phyloP scores from a whole-genome alignment of 2,797 vertebrate genomes.

The Balearica regulorum region DNA sequence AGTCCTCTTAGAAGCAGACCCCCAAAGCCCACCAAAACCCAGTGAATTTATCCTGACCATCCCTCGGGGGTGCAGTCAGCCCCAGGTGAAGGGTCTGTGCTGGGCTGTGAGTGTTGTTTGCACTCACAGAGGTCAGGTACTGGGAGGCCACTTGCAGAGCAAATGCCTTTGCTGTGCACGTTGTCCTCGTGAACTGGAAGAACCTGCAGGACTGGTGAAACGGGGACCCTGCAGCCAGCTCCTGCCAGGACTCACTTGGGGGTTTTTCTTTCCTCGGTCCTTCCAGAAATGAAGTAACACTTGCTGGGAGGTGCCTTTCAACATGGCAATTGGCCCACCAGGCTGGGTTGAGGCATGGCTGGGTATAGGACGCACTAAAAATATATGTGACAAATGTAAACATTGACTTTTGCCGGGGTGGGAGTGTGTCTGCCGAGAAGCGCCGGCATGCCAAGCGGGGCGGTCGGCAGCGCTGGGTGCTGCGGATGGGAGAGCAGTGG shows the following conservation, averaged over 20 bases:
- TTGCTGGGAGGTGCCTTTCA: background rate
- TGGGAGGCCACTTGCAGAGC: background rate
- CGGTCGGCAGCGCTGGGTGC: accelerated
- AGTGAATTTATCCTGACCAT: background rate
- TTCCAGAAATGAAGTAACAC: background rate
- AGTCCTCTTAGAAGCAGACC: background rate
- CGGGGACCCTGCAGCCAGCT: background rate
- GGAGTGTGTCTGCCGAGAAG: background rate
- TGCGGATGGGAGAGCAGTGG: background rate
- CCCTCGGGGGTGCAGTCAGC: accelerated
- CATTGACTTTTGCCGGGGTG: background rate
- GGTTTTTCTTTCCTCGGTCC: background rate
- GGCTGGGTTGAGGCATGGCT: background rate
- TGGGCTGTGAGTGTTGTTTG: background rate
- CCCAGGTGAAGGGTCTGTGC: background rate
- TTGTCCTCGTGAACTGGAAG: background rate
- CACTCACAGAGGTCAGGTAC: background rate
- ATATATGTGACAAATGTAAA: background rate
- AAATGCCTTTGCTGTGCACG: background rate
- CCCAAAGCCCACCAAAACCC: background rate
- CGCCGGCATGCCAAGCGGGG: background rate
- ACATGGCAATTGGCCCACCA: background rate
- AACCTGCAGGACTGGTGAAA: conserved; percentile 27
- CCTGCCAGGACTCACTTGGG: background rate
- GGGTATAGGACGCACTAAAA: background rate